Evolutionary conservation across 2,113 vertebrate species (phyloP).

Genomic region (Corythornis vintsioides): DNA sequence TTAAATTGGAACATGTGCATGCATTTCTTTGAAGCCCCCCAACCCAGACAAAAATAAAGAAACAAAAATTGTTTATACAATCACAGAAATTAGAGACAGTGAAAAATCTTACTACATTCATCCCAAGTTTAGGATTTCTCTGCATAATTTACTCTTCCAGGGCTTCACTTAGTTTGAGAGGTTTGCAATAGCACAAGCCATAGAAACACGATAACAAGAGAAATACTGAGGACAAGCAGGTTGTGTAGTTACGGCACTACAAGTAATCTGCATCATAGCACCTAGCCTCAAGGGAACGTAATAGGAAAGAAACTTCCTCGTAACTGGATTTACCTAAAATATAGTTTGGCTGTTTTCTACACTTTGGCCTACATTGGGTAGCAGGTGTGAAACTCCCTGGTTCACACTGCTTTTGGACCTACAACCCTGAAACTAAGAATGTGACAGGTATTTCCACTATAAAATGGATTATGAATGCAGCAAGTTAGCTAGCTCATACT

Average conservation of each 20-base stretch:
- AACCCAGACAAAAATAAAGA: not conserved
- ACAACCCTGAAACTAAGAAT: not conserved
- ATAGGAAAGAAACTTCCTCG: not conserved
- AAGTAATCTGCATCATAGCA: not conserved
- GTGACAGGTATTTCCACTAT: not conserved
- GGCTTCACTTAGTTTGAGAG: not conserved
- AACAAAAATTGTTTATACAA: not conserved
- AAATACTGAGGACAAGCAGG: not conserved
- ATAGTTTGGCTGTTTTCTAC: not conserved
- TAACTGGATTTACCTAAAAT: constrained; percentile 16
- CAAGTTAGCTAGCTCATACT: not conserved
- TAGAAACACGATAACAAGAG: not conserved
- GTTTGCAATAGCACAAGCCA: not conserved
- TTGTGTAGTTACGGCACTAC: not conserved
- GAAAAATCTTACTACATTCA: not conserved
- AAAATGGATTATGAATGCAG: not conserved
- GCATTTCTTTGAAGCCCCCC: accelerated
- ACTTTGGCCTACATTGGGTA: not conserved
- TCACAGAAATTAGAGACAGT: not conserved
- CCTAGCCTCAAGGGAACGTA: not conserved
- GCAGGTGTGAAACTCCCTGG: not conserved
- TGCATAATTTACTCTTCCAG: not conserved
- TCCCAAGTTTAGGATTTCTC: not conserved
- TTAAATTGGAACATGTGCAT: not conserved
- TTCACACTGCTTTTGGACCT: not conserved